Evolutionary conservation across 2,888 invertebrate genomes (phyloP).

Genomic region (Andrena dorsata): DNA sequence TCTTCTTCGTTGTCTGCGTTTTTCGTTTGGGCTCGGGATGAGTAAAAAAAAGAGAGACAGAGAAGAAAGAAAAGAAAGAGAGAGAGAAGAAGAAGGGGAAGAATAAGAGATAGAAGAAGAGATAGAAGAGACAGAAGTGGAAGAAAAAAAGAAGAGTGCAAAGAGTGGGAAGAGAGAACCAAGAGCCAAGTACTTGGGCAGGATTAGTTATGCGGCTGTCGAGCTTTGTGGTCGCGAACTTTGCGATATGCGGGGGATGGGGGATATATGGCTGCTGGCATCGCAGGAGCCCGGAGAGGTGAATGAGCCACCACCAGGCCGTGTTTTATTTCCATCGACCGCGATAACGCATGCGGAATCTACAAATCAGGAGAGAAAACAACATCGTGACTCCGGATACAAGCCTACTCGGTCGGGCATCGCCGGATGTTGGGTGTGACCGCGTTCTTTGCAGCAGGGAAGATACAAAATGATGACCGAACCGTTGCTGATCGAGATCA

Average conservation of each 20-base stretch:
- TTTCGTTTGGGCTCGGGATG: constrained; percentile 76
- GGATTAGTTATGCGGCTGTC: constrained; percentile 59
- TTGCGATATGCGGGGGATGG: constrained; percentile 45
- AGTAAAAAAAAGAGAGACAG: constrained; percentile 77
- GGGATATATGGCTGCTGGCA: constrained; percentile 50
- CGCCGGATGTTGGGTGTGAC: constrained; percentile 4
- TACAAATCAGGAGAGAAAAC: constrained; percentile 84
- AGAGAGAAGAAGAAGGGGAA: constrained; percentile 55
- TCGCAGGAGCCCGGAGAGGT: constrained; percentile 57
- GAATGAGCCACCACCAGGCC: constrained; percentile 81
- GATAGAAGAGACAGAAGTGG: constrained; percentile 53
- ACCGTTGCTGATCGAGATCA: neutral
- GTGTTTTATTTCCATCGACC: constrained; percentile 84
- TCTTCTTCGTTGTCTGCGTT: constrained; percentile 83
- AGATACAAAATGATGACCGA: constrained; percentile 6
- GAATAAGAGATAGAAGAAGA: constrained; percentile 52
- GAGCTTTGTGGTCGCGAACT: constrained; percentile 47
- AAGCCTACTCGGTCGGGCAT: constrained; percentile 36
- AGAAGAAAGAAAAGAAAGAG: constrained; percentile 61
- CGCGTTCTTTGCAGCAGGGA: neutral
- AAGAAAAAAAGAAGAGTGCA: constrained; percentile 54
- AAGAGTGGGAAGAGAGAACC: constrained; percentile 41
- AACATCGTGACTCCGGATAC: constrained; percentile 61
- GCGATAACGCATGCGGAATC: constrained; percentile 85
- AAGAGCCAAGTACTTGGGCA: constrained; percentile 54